Evolutionary conservation across 2,113 vertebrate genomes (phyloP), one percentile per base, ranked within the genome.

Genomic region (Otus sunia): DNA sequence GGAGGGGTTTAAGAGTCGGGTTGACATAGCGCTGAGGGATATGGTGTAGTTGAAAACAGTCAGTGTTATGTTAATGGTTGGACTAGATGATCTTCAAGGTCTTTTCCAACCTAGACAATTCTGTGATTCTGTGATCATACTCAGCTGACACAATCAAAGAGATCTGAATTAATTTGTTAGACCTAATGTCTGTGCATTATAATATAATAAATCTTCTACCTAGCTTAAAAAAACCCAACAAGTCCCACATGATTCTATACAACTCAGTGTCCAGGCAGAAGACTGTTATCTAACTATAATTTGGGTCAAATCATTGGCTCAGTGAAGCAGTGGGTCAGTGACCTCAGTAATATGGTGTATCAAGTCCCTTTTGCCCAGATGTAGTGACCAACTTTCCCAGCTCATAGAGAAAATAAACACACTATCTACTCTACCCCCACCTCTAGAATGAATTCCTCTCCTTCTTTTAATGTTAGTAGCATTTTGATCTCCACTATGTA

Each of bases 111-210:
- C 39, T 41, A 41, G 39, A 41, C 12, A 12, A 41, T 41, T 41
- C 39, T 41, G 12, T 12, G 39, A 41, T 41, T 41, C 11, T 41
- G 39, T 41, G 39, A 41, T 41, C 87, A 90, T 83, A 74, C 39
- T 79, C 68, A 76, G 60, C 56, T 78, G 90, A 87, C 58, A 77
- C 62, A 94, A 84, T 90, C 78, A 94, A 74, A 90, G 39, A 79
- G 15, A 14, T 82, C 83, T 94, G 80, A 86, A 83, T 90, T 87
- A 71, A 90, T 66, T 63, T 75, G 45, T 87, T 86, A 74, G 10
- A 50, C n/a, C 22, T 86, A 67, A 84, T 39, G 27, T 81, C 66
- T 86, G 13, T 43, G 16, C 37, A 45, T 82, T 90, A 63, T n/a
- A 23, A 80, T 85, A 56, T 30, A 76, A 43, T 91, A 73, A 91